These are phyloP conservation scores for Agrochola litura DNA, from an alignment of 2,888 invertebrate species.

Conservation along the genomic window DNA sequence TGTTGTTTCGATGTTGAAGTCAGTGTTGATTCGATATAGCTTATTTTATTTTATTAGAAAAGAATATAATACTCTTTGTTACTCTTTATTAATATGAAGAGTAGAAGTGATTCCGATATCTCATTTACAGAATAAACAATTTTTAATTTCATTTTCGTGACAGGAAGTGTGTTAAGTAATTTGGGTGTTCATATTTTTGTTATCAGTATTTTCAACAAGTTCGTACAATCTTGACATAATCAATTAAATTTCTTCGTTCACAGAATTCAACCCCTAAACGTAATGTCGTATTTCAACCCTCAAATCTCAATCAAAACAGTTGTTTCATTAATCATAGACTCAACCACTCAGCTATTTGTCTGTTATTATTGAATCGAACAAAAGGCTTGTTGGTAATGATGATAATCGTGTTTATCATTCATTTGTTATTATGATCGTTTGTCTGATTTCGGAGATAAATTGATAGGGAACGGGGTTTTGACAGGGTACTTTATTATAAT, in stretches of 20 bases:
- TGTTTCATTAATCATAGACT: conserved; percentile 38
- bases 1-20: too few relatives aligned
- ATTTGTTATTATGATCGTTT: conserved; percentile 31
- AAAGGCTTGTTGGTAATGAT: conserved; percentile 20
- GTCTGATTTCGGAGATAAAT: conserved; percentile 37
- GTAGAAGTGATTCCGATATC: too few relatives aligned
- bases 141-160: too few relatives aligned
- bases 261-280: background rate
- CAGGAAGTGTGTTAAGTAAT: background rate
- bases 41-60: too few relatives aligned
- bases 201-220: background rate
- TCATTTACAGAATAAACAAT: too few relatives aligned
- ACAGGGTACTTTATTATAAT: background rate
- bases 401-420: conserved; percentile 21
- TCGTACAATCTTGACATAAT: background rate
- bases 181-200: background rate
- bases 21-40: too few relatives aligned
- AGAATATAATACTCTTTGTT: too few relatives aligned
- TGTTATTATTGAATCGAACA: conserved; percentile 19
- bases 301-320: conserved; percentile 32
- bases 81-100: too few relatives aligned
- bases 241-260: background rate
- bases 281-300: conserved; percentile 17
- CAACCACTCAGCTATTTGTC: conserved; percentile 37
- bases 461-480: conserved; percentile 5